phyloP scores from a whole-genome alignment of 2,113 vertebrate species.

The Scomber japonicus region DNA sequence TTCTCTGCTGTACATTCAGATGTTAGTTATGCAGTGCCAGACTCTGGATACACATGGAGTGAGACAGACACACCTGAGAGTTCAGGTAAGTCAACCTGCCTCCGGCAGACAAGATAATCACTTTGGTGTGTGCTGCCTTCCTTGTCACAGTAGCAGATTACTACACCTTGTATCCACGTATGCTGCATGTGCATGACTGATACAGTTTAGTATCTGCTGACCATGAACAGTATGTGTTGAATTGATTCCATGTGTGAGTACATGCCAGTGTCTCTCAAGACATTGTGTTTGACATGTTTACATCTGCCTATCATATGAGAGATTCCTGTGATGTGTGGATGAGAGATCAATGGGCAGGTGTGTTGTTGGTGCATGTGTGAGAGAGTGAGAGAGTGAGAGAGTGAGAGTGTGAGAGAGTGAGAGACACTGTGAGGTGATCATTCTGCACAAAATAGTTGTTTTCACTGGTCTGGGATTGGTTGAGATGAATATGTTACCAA shows the following conservation, averaged over 20 bases:
- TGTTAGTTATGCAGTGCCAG: slow-evolving; percentile 77
- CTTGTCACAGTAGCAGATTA: not conserved
- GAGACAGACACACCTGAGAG: slow-evolving; percentile 71
- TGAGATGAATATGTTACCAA: slow-evolving; percentile 42
- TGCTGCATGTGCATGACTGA: slow-evolving; percentile 61
- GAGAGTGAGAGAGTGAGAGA: slow-evolving; percentile 3
- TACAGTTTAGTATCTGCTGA: slow-evolving; percentile 46
- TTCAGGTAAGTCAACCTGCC: slow-evolving; percentile 77
- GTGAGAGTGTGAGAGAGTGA: slow-evolving; percentile 1
- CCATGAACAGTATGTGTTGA: slow-evolving; percentile 42
- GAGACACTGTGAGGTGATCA: slow-evolving; percentile 46
- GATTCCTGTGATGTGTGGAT: slow-evolving; percentile 28
- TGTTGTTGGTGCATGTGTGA: slow-evolving; percentile 52
- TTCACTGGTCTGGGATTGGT: slow-evolving; percentile 74
- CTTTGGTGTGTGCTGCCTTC: slow-evolving; percentile 26
- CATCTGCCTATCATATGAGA: slow-evolving; percentile 66
- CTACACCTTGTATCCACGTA: slow-evolving; percentile 14
- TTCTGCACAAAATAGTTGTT: slow-evolving; percentile 52
- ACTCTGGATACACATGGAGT: slow-evolving; percentile 83
- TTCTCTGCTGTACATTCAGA: slow-evolving; percentile 81
- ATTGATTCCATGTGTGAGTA: slow-evolving; percentile 42
- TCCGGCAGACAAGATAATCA: not conserved
- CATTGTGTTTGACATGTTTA: slow-evolving; percentile 54
- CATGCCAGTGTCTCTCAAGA: slow-evolving; percentile 44
- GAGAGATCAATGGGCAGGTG: slow-evolving; percentile 34